phyloP scores from a whole-genome alignment of 2,888 invertebrate genomes.

The Callyntrura guangdongensis region DNA sequence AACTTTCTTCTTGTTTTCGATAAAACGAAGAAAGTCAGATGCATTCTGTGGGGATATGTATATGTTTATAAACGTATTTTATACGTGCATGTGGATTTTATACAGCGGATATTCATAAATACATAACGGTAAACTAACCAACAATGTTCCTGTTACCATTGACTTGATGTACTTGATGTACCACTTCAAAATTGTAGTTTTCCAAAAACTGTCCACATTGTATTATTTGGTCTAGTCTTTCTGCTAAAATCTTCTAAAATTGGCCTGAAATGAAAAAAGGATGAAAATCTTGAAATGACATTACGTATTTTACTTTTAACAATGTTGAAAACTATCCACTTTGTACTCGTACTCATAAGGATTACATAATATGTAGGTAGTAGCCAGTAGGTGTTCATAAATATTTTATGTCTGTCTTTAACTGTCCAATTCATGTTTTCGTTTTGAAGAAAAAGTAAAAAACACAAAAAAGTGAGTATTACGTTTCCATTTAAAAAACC shows the following conservation, averaged over 20 bases:
- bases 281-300: not conserved
- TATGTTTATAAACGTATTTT: constrained; percentile 2
- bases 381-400: too few species aligned
- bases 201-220: not conserved
- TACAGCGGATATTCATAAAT: not conserved
- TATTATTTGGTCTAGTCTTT: constrained; percentile 22
- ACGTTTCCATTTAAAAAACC: not conserved
- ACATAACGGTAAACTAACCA: not conserved
- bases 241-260: not conserved
- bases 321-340: too few species aligned
- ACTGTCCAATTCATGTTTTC: not conserved
- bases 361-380: too few species aligned
- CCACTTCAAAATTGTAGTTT: not conserved
- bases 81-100: not conserved
- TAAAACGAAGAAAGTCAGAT: constrained; percentile 8
- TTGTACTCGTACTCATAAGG: too few species aligned
- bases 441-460: not conserved
- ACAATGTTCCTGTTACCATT: not conserved
- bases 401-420: not conserved
- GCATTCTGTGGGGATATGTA: not conserved
- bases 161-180: not conserved
- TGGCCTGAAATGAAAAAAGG: not conserved
- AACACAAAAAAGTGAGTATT: not conserved
- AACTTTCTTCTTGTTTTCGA: constrained; percentile 46
- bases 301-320: not conserved